Conservation (phyloP, 2,888 invertebrate species). For the Autographa gamma region DNA sequence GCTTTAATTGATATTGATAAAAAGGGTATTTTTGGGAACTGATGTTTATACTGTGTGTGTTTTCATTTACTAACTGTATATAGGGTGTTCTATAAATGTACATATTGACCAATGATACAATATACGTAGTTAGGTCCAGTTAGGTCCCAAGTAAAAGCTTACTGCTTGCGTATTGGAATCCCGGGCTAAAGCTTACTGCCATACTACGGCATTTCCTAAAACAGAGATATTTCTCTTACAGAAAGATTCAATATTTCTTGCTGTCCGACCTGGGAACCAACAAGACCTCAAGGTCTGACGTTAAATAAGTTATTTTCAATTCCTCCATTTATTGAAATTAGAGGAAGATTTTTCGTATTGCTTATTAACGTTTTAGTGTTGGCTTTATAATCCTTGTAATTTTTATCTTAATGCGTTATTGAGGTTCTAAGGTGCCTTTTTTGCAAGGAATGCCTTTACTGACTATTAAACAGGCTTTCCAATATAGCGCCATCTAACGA, state of each 20-base stretch:
- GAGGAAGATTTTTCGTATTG: neutral
- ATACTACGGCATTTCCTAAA: conserved; percentile 30
- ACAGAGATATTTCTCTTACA: conserved; percentile 48
- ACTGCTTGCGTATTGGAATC: conserved; percentile 39
- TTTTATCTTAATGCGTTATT: too few species aligned
- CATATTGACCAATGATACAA: neutral
- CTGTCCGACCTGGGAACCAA: conserved; percentile 54
- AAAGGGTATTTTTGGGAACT: neutral
- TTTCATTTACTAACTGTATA: neutral
- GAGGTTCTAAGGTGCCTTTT: too few species aligned
- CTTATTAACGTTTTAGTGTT: neutral
- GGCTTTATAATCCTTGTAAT: neutral
- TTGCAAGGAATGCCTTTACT: too few species aligned
- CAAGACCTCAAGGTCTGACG: conserved; percentile 47
- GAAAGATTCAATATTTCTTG: conserved; percentile 40
- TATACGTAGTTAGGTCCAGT: neutral
- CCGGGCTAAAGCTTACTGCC: conserved; percentile 41
- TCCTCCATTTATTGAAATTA: conserved; percentile 21
- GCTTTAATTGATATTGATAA: too few species aligned
- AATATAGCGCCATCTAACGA: too few species aligned
- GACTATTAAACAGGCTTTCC: too few species aligned
- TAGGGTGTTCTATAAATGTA: neutral
- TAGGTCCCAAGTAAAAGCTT: conserved; percentile 22
- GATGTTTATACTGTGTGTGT: neutral
- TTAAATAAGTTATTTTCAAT: conserved; percentile 5